Evolutionary conservation across 2,113 vertebrate species (phyloP), one percentile per base, ranked within the genome.

Genomic region (Symphodus melops): DNA sequence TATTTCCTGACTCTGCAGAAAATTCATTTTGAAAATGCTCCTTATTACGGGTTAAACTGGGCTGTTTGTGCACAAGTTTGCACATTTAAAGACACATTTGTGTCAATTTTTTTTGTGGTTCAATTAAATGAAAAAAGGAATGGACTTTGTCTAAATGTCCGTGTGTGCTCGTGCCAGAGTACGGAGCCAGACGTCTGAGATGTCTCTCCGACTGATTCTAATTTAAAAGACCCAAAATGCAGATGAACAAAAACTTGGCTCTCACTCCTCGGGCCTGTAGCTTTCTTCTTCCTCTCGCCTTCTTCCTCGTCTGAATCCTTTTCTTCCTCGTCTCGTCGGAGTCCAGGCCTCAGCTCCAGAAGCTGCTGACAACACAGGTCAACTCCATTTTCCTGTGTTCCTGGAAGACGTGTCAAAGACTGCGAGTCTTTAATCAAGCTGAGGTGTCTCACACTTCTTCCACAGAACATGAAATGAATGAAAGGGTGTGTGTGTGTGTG

Each of bases 231-330:
- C 79, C 13, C 68, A 19, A 76, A 71, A 87, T 87, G 81, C 81
- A 86, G 85, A 85, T n/a, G 37, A 85, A 89, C 87, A 89, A 67
- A 54, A 84, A 75, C 57, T 86, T 87, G 88, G 81, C 85, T 79
- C 46, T 39, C 13, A 6, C 66, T 71, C 56, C 41, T 17, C 57
- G 20, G 25, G 8, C 51, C 8, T 23, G 36, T 39, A 6, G 28
- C 39, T 58, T 56, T 62, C 16, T 25, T 70, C 28, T 71, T 67
- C 52, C 23, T 33, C 1, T 41, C 49, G 1, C 48, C 8, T 49
- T 57, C 60, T 67, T 71, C 74, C 48, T 33, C 12, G 1, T 33
- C 1, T 2, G 28, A 20, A 48, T 78, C n/a, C 20, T 66, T 72
- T 42, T 48, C 67, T 55, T 49, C 21, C 39, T 33, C 0, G 66